phyloP scores from a whole-genome alignment of 1,140 invertebrate genomes.

The Panagrolaimus sp. region DNA sequence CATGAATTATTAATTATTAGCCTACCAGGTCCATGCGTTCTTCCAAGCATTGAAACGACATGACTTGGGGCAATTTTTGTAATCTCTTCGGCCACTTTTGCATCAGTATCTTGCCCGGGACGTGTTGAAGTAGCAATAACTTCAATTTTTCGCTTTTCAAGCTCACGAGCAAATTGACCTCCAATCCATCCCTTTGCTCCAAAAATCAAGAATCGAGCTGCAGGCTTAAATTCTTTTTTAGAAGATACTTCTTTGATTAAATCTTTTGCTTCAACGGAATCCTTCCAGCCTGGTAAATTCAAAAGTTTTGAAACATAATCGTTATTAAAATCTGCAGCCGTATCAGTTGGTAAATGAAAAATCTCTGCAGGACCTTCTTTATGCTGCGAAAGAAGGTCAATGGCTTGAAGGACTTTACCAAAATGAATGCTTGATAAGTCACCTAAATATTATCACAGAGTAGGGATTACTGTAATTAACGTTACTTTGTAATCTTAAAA shows the following conservation, averaged over 20 bases:
- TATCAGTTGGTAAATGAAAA: conserved; percentile 13
- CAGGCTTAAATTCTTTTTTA: neutral
- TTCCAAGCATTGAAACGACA: conserved; percentile 33
- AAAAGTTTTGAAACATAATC: neutral
- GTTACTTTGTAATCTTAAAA: conserved; percentile 1
- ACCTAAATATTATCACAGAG: too few relatives aligned
- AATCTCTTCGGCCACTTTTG: conserved; percentile 16
- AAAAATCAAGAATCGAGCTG: conserved; percentile 24
- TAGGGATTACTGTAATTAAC: neutral
- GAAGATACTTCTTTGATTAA: neutral
- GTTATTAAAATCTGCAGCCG: neutral
- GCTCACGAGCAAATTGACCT: conserved; percentile 16
- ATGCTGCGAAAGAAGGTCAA: neutral
- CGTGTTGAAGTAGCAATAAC: conserved; percentile 15
- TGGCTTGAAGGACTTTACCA: neutral
- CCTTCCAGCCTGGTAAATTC: neutral
- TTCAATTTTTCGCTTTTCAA: conserved; percentile 20
- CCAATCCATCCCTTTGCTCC: conserved; percentile 38
- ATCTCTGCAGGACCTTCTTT: conserved; percentile 16
- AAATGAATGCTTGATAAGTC: too few relatives aligned
- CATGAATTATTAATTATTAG: too few relatives aligned
- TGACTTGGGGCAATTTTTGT: conserved; percentile 13
- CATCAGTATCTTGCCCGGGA: conserved; percentile 25
- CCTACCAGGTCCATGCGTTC: conserved; percentile 25
- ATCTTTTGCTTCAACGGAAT: neutral